Conservation (phyloP, 53 echinoderm and acorn worm genomes). For the Paracentrotus lividus region DNA sequence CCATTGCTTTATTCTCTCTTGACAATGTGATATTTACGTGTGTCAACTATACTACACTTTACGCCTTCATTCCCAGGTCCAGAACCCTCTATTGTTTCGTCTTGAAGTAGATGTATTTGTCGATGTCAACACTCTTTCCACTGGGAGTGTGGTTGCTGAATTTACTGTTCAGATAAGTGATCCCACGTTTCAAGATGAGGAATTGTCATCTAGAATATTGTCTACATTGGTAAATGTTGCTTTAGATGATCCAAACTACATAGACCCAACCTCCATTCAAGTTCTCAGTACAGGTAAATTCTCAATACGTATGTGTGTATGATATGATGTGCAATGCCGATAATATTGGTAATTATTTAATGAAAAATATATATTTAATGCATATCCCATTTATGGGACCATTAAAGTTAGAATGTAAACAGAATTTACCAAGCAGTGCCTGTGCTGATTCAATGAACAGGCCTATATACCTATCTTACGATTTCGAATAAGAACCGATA, state of each 20-base stretch:
- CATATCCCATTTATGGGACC: too few relatives aligned
- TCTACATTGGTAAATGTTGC: not conserved
- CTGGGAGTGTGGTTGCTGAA: not conserved
- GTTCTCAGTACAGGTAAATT: not conserved
- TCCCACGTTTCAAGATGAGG: not conserved
- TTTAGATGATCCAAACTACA: not conserved
- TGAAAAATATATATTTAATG: too few relatives aligned
- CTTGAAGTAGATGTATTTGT: not conserved
- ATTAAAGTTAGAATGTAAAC: too few relatives aligned
- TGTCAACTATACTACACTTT: too few relatives aligned
- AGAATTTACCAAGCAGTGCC: too few relatives aligned
- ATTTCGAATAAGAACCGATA: too few relatives aligned
- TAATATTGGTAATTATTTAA: too few relatives aligned
- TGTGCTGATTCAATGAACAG: too few relatives aligned
- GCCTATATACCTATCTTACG: too few relatives aligned
- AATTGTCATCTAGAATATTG: not conserved
- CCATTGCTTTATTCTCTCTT: too few relatives aligned
- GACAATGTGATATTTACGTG: too few relatives aligned
- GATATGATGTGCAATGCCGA: too few relatives aligned
- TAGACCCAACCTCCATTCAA: not conserved
- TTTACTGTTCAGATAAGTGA: not conserved
- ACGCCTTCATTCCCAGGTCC: not conserved
- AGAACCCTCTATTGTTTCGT: not conserved
- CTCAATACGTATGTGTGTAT: not conserved
- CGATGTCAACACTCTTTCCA: not conserved